A percentile compares a stretch with the other conserved stretches of the same genome.
These are phyloP conservation scores for Parnassius apollo DNA, from an alignment of 2,888 invertebrate genomes.

Conservation along the genomic window DNA sequence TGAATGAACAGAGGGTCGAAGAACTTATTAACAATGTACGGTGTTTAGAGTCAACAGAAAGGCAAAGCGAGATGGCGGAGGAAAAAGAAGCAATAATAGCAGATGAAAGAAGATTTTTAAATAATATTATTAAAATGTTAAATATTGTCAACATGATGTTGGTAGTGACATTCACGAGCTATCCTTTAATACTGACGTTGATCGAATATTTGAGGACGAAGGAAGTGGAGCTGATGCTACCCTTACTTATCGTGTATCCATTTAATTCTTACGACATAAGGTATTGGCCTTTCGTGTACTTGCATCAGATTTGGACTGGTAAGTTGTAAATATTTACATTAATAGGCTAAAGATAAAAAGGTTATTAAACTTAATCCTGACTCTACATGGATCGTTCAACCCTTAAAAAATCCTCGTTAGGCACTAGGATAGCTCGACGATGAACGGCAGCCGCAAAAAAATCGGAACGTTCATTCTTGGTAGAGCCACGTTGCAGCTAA, in stretches of 20 bases:
- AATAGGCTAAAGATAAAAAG: too few species aligned
- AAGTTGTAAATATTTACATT: constrained; percentile 27
- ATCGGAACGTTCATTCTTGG: too few species aligned
- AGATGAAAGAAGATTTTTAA: constrained; percentile 42
- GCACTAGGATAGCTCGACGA: too few species aligned
- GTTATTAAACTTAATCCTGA: too few species aligned
- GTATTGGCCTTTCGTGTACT: constrained; percentile 54
- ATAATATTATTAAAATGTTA: constrained; percentile 41
- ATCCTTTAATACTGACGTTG: constrained; percentile 43
- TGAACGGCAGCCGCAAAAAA: too few species aligned
- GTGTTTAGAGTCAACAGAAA: constrained; percentile 39
- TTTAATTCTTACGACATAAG: constrained; percentile 49
- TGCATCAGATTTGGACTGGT: constrained; percentile 58
- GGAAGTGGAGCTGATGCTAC: constrained; percentile 45
- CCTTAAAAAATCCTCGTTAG: too few species aligned
- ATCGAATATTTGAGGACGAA: constrained; percentile 46
- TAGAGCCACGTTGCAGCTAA: too few species aligned
- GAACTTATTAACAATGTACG: constrained; percentile 39
- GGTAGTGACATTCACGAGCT: constrained; percentile 40
- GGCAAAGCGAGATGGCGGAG: constrained; percentile 10
- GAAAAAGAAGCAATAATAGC: constrained; percentile 39
- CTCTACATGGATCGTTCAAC: too few species aligned
- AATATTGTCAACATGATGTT: constrained; percentile 42
- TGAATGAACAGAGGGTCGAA: constrained; percentile 36
- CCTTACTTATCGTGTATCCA: constrained; percentile 55